Evolutionary conservation across 2,888 invertebrate species (phyloP).

Genomic region (Heliconius aoede): DNA sequence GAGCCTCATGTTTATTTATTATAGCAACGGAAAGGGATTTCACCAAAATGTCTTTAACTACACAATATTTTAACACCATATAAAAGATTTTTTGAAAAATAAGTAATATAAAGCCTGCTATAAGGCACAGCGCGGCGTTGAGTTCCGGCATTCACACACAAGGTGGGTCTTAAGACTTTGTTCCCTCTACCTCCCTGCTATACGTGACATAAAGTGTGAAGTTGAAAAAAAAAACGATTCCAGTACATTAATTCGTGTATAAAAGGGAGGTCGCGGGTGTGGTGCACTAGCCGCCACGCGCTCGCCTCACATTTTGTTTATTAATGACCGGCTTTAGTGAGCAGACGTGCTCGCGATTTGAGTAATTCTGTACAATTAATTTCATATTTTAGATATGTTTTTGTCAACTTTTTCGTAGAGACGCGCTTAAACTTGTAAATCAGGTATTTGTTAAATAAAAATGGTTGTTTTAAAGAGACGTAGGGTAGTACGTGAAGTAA

Average conservation of each 20-base stretch:
- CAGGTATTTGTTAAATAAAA: background rate
- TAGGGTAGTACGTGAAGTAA: background rate
- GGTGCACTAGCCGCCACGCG: slow-evolving; percentile 29
- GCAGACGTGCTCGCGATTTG: slow-evolving; percentile 19
- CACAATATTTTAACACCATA: too few species aligned
- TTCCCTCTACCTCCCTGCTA: too few species aligned
- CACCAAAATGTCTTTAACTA: too few species aligned
- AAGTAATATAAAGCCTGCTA: too few species aligned
- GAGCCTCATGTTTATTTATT: too few species aligned
- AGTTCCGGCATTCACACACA: too few species aligned
- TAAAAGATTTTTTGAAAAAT: too few species aligned
- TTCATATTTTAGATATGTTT: slow-evolving; percentile 16
- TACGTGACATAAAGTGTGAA: too few species aligned
- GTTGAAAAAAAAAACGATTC: background rate
- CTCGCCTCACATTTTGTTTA: slow-evolving; percentile 33
- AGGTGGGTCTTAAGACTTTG: too few species aligned
- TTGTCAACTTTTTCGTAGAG: background rate
- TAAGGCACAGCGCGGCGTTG: too few species aligned
- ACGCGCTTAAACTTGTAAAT: background rate
- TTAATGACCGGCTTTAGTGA: slow-evolving; percentile 34
- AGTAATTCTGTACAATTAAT: slow-evolving; percentile 19
- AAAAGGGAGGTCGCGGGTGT: slow-evolving; percentile 11
- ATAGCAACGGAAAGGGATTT: too few species aligned
- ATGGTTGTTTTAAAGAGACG: background rate
- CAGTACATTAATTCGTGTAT: background rate